Percentiles rank a stretch among this genome's conserved stretches.
phyloP scores from a whole-genome alignment of 2,888 invertebrate species.

The Perithous albicinctus region DNA sequence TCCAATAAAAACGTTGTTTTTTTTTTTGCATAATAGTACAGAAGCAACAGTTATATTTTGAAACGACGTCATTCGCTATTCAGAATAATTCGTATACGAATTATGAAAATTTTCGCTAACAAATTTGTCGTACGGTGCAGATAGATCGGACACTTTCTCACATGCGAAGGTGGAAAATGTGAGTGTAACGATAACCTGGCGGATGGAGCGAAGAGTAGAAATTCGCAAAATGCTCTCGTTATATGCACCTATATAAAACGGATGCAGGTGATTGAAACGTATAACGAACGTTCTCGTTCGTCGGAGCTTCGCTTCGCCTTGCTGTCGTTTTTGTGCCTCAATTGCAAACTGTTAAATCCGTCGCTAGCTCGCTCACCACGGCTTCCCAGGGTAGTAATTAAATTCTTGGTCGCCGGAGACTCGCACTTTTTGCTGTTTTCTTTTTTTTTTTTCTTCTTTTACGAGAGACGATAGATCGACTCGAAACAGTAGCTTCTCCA shows the following conservation, averaged over 20 bases:
- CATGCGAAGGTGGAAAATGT: slow-evolving; percentile 27
- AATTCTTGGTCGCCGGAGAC: slow-evolving; percentile 55
- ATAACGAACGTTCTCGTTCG: slow-evolving; percentile 54
- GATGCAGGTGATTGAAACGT: slow-evolving; percentile 53
- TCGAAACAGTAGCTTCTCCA: slow-evolving; percentile 2
- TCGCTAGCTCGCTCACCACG: slow-evolving; percentile 46
- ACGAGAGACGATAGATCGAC: slow-evolving; percentile 31
- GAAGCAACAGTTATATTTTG: neutral
- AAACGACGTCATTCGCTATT: too few species aligned
- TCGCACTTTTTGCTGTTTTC: neutral
- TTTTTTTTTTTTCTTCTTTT: slow-evolving; percentile 24
- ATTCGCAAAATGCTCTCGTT: slow-evolving; percentile 33
- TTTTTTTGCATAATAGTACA: neutral
- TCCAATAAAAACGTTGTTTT: too few species aligned
- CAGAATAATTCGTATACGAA: neutral
- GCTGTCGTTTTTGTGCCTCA: slow-evolving; percentile 24
- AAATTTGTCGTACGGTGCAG: slow-evolving; percentile 8
- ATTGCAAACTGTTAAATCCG: slow-evolving; percentile 65
- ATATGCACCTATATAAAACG: slow-evolving; percentile 50
- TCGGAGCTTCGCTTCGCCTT: neutral
- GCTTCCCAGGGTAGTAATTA: slow-evolving; percentile 54
- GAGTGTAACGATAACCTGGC: slow-evolving; percentile 14
- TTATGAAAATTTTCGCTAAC: slow-evolving; percentile 2
- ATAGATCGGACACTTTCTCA: neutral
- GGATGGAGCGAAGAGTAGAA: neutral